A percentile compares a stretch with the other conserved stretches of the same genome.
These are phyloP conservation scores for Pharmacophagus antenor DNA, from an alignment of 2,888 invertebrate genomes.

Conservation along the genomic window DNA sequence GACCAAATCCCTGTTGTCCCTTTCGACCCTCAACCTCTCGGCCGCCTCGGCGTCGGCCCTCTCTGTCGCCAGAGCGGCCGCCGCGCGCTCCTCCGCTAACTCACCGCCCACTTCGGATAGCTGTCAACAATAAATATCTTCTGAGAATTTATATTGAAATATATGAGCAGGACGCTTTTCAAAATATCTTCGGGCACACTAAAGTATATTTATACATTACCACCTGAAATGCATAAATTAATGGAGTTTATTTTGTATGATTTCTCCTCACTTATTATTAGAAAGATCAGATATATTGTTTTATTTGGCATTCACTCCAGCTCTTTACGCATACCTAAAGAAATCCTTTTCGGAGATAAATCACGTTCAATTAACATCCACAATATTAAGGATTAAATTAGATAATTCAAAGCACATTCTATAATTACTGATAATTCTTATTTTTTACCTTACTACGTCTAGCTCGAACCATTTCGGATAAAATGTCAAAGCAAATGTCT, in stretches of 20 bases:
- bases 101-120: constrained; percentile 96
- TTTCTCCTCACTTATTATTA: not conserved
- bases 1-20: constrained; percentile 91
- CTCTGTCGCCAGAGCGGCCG: constrained; percentile 93
- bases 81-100: constrained; percentile 94
- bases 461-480: constrained; percentile 11
- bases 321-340: no score
- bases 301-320: not conserved
- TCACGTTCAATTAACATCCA: not conserved
- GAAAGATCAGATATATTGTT: not conserved
- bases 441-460: constrained; percentile 26
- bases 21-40: constrained; percentile 91
- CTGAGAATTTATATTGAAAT: not conserved
- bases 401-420: not conserved
- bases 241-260: not conserved
- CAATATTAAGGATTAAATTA: not conserved
- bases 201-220: not conserved
- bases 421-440: no score
- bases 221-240: no score
- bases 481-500: not conserved
- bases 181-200: not conserved
- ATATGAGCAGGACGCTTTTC: not conserved
- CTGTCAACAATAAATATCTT: constrained; percentile 73
- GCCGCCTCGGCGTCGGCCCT: constrained; percentile 94
- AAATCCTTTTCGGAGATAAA: not conserved